Percentiles rank a stretch among this genome's conserved stretches.
Evolutionary conservation across 2,113 vertebrate genomes (phyloP).

Genomic region (Rhinogobius similis): DNA sequence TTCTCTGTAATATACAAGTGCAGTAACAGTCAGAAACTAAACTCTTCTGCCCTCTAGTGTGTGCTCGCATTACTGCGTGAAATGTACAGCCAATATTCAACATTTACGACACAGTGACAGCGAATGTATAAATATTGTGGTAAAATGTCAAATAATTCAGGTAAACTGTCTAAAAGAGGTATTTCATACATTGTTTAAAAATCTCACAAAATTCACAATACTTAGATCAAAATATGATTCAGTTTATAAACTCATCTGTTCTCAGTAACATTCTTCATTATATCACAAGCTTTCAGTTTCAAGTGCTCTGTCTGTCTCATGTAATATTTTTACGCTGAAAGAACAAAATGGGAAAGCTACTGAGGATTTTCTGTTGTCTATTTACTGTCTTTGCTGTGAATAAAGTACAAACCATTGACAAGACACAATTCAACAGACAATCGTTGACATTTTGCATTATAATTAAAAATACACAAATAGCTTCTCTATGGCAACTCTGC

Average conservation of each 20-base stretch:
- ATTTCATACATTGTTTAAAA: background rate
- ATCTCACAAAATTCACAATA: background rate
- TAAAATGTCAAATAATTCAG: background rate
- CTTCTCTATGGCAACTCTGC: background rate
- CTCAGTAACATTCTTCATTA: slow-evolving; percentile 2
- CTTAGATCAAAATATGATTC: background rate
- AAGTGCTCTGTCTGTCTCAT: background rate
- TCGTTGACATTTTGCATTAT: background rate
- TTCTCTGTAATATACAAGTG: background rate
- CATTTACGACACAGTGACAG: background rate
- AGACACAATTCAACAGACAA: background rate
- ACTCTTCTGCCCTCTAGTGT: background rate
- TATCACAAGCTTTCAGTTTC: background rate
- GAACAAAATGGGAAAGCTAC: background rate
- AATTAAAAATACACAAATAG: background rate
- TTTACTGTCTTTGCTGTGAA: background rate
- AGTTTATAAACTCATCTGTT: background rate
- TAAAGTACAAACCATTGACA: background rate
- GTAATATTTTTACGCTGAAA: background rate
- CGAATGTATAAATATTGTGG: background rate
- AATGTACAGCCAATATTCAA: background rate
- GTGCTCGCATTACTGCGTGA: background rate
- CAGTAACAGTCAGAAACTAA: background rate
- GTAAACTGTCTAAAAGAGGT: background rate
- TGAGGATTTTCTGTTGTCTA: background rate